Conservation (phyloP, 1,140 invertebrate species). For the Drosophila novamexicana region DNA sequence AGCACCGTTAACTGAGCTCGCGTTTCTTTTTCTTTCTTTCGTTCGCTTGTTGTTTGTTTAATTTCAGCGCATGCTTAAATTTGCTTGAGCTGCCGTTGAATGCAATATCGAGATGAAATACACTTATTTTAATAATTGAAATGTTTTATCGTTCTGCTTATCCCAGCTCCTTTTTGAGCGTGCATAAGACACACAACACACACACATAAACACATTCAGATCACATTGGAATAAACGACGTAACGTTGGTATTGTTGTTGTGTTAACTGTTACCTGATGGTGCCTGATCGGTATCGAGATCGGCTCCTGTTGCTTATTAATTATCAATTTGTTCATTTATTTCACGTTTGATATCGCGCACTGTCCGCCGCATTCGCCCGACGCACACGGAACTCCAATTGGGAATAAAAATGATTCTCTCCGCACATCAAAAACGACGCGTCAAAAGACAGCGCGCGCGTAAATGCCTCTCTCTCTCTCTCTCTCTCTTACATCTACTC, state of each 20-base stretch:
- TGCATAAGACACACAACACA: constrained; percentile 29
- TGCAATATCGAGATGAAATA: constrained; percentile 11
- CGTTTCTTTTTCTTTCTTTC: constrained; percentile 31
- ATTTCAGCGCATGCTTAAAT: constrained; percentile 35
- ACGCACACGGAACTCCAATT: constrained; percentile 62
- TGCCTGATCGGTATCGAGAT: constrained; percentile 34
- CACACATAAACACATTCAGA: constrained; percentile 29
- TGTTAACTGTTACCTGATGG: constrained; percentile 31
- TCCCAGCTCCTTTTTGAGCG: constrained; percentile 18
- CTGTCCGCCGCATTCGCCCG: constrained; percentile 54
- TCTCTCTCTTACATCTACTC: constrained; percentile 5
- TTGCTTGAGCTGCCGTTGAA: constrained; percentile 31
- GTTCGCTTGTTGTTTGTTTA: constrained; percentile 44
- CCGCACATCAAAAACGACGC: constrained; percentile 48
- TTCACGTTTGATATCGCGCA: constrained; percentile 53
- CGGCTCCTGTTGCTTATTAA: constrained; percentile 49
- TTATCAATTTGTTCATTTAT: constrained; percentile 56
- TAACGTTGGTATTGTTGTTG: constrained; percentile 11
- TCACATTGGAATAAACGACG: constrained; percentile 15
- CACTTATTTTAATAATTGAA: constrained; percentile 33
- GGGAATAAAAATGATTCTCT: constrained; percentile 59
- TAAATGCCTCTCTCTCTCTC: constrained; percentile 19
- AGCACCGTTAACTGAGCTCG: constrained; percentile 54
- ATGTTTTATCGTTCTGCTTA: constrained; percentile 20
- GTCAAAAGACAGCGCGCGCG: constrained; percentile 19